Evolutionary conservation across 2,888 invertebrate genomes (phyloP).

Genomic region (Melinaea marsaeus): DNA sequence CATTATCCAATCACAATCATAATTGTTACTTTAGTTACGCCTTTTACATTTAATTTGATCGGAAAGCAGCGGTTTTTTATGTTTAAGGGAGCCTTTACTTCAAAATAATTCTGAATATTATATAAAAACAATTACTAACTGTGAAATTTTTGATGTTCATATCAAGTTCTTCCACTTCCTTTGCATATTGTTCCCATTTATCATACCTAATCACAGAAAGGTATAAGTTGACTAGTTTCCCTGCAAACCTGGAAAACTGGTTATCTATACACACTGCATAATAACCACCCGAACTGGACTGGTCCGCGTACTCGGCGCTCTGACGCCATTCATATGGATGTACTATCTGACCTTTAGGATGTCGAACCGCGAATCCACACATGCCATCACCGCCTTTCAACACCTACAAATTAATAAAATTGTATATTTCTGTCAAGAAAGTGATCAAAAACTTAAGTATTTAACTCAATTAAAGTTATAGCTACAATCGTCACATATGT

Average conservation of each 20-base stretch:
- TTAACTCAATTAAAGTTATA: background rate
- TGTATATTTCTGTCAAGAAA: background rate
- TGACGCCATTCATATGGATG: slow-evolving; percentile 94
- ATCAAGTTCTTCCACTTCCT: slow-evolving; percentile 92
- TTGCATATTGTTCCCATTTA: slow-evolving; percentile 94
- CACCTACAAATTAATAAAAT: slow-evolving; percentile 77
- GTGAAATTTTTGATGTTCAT: slow-evolving; percentile 94
- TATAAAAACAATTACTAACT: slow-evolving; percentile 70
- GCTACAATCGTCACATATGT: slow-evolving; percentile 12
- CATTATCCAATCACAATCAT: too few species aligned
- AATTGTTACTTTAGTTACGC: too few species aligned
- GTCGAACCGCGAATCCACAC: slow-evolving; percentile 93
- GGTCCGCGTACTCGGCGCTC: slow-evolving; percentile 93
- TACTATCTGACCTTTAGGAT: slow-evolving; percentile 90
- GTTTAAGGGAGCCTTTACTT: background rate
- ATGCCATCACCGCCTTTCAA: slow-evolving; percentile 95
- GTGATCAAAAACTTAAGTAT: background rate
- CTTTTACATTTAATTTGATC: too few species aligned
- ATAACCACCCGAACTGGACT: slow-evolving; percentile 88
- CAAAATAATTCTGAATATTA: slow-evolving; percentile 1
- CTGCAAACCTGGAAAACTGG: slow-evolving; percentile 93
- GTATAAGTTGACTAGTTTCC: slow-evolving; percentile 92
- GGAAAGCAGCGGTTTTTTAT: too few species aligned
- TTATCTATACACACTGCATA: slow-evolving; percentile 95
- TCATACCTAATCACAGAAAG: slow-evolving; percentile 94